Evolutionary conservation across 2,797 vertebrate genomes (phyloP).

Genomic region (Propithecus perrieri): DNA sequence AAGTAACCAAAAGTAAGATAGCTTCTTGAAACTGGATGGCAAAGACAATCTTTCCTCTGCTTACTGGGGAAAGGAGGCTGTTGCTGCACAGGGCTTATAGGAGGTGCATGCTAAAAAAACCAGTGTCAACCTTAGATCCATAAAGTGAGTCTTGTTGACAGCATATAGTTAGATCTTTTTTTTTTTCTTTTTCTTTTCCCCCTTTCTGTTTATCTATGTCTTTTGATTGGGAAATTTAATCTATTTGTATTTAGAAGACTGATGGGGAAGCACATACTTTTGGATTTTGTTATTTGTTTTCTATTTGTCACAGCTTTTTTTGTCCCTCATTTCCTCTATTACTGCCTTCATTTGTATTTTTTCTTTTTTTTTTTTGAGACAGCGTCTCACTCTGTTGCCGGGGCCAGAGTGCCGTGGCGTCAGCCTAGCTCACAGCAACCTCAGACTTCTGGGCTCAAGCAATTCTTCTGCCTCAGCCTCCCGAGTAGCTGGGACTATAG

Average conservation of each 20-base stretch:
- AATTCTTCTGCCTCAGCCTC: too few relatives aligned
- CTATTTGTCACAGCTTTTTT: neutral
- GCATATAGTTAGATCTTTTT: neutral
- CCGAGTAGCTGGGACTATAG: too few relatives aligned
- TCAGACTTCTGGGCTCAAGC: too few relatives aligned
- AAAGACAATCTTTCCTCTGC: neutral
- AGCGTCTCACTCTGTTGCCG: too few relatives aligned
- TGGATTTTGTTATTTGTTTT: neutral
- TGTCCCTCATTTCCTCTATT: neutral
- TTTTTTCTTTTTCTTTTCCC: too few relatives aligned
- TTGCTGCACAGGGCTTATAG: neutral
- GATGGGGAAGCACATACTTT: neutral
- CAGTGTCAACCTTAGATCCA: neutral
- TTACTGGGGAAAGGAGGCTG: neutral
- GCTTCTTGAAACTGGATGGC: neutral
- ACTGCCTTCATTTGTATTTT: neutral
- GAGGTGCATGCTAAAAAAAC: neutral
- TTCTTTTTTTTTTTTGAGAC: too few relatives aligned
- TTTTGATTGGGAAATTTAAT: neutral
- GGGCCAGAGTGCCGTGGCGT: too few relatives aligned
- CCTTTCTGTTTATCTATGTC: neutral
- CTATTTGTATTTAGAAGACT: neutral
- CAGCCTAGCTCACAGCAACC: too few relatives aligned
- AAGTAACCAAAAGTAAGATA: neutral
- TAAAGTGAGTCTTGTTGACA: neutral